Base-by-base conservation (phyloP, 2,797 vertebrate species). In the Hyperoplus immaculatus region DNA sequence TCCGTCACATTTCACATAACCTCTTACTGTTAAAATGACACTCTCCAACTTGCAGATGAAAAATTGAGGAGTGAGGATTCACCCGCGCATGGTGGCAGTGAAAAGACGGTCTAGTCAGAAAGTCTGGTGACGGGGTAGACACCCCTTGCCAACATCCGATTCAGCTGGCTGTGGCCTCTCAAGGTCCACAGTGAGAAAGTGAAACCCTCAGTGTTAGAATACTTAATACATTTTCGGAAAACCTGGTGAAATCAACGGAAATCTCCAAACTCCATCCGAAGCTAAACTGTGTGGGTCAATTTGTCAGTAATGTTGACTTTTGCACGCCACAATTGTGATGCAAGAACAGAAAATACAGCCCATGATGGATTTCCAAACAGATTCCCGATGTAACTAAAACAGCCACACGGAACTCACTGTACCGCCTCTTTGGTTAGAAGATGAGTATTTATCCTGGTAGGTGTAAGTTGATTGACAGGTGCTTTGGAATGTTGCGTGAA, bases 401-500 rank as follows among this genome's bases (percentile, higher is more conserved):
- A 86, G 73, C 78, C 84, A 75, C 81, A 75, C 72, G 63, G 76
- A 77, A 54, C 83, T 83, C 72, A 87, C 81, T 86, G 82, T 83
- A 64, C 63, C 68, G 49, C 54, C 62, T 85, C 66, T 88, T 82
- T 89, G 75, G 84, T 80, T 62, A 75, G 81, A 83, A 90, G 87
- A 93, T 86, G 86, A 87, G 87, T 93, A 84, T 91, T 91, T 90
- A 91, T 93, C 92, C 90, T 88, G 78, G 84, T 91, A 88, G 89
- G 91, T 93, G 92, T 86, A 86, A 91, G 81, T 29, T 93, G 92
- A 95, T 82, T 94, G 94, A 91, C 92, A 86, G 90, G 77, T 92
- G 88, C 89, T 92, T 90, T 88, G 88, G 94, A 95, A 95, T 91
- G 93, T 87, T 92, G 90, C 86, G 65, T 92, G 91, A 94, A 93